Evolutionary conservation across 2,888 invertebrate species (phyloP).

Genomic region (Biston stratarius): DNA sequence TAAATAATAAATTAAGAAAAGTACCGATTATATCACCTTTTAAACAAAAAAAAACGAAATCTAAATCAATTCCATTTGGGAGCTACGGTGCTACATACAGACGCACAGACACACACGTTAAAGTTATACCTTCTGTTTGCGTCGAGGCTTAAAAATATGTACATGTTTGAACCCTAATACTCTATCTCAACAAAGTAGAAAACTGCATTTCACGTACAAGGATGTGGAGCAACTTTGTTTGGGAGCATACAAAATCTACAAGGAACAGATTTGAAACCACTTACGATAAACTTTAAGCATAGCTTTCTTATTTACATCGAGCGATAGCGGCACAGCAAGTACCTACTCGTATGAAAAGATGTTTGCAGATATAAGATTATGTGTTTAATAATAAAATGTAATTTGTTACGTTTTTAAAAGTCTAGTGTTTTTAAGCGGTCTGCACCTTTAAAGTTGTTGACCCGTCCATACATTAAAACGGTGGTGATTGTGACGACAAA

Average conservation of each 20-base stretch:
- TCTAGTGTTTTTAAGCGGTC: too few relatives aligned
- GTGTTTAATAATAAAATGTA: neutral
- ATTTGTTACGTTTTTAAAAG: too few relatives aligned
- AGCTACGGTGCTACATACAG: too few relatives aligned
- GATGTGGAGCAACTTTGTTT: slow-evolving; percentile 38
- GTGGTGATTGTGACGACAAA: too few relatives aligned
- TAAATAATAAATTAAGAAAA: too few relatives aligned
- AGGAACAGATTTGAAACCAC: slow-evolving; percentile 41
- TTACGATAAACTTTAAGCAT: slow-evolving; percentile 39
- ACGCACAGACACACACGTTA: too few relatives aligned
- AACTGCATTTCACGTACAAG: slow-evolving; percentile 25
- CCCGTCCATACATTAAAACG: too few relatives aligned
- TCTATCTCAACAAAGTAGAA: neutral
- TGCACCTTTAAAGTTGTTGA: neutral
- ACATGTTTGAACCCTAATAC: neutral
- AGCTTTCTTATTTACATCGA: slow-evolving; percentile 37
- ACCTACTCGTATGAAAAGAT: slow-evolving; percentile 7
- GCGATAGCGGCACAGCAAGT: slow-evolving; percentile 26
- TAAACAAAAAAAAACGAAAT: too few relatives aligned
- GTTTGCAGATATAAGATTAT: neutral
- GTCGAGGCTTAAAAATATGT: too few relatives aligned
- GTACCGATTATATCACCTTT: too few relatives aligned
- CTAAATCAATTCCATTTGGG: too few relatives aligned
- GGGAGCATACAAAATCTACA: slow-evolving; percentile 37
- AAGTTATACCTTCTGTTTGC: too few relatives aligned